phyloP scores from a whole-genome alignment of 2,113 vertebrate species.

The Sphaerodactylus townsendi region DNA sequence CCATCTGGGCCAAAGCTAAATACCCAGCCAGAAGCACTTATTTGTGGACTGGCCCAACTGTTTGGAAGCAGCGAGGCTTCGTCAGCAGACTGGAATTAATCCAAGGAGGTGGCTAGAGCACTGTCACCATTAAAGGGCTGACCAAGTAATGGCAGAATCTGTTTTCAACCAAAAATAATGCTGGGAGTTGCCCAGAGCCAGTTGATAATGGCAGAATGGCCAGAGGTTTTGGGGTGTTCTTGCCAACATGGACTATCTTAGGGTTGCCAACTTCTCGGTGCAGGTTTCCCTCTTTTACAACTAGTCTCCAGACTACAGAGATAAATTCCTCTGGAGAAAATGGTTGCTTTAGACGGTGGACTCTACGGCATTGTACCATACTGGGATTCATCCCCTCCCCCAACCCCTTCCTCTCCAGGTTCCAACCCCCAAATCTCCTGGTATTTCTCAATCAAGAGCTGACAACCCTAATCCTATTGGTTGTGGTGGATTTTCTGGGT shows the following conservation, averaged over 20 bases:
- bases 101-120: not conserved
- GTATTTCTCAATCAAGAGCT: too few species aligned
- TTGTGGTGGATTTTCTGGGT: too few species aligned
- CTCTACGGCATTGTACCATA: too few species aligned
- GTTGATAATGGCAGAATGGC: not conserved
- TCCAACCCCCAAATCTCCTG: too few species aligned
- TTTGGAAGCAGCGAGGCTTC: not conserved
- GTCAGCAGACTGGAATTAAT: not conserved
- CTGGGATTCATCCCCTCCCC: too few species aligned
- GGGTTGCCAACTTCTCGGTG: too few species aligned
- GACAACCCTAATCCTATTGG: not conserved
- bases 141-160: not conserved
- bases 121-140: not conserved
- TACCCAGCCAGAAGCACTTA: not conserved
- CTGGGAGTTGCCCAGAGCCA: not conserved
- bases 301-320: too few species aligned
- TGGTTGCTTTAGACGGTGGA: too few species aligned
- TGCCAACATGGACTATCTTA: not conserved
- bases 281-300: not conserved
- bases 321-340: too few species aligned
- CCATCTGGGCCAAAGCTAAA: not conserved
- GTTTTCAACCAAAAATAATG: not conserved
- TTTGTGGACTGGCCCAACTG: fast-evolving
- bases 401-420: too few species aligned
- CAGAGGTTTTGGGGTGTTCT: not conserved